phyloP scores from a whole-genome alignment of 2,797 vertebrate genomes.

The Otolemur crassicaudatus region DNA sequence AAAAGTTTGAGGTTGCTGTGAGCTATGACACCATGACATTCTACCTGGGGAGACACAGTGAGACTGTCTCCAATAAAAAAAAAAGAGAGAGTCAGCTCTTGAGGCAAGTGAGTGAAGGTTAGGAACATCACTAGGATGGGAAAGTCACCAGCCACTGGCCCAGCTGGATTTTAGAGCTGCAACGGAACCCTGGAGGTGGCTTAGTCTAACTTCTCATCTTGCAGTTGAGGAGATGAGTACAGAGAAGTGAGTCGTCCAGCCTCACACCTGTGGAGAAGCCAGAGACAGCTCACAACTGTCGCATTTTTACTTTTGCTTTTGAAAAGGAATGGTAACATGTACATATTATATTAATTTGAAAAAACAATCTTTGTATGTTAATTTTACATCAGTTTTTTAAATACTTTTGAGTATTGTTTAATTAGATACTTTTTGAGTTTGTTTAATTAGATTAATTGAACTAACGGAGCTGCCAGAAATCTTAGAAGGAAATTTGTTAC shows the following conservation, averaged over 20 bases:
- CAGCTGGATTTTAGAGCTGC: not conserved
- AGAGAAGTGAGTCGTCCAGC: not conserved
- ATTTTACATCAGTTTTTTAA: not conserved
- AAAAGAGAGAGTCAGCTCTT: not conserved
- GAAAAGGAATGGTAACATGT: slow-evolving; percentile 24
- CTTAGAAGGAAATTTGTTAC: slow-evolving; percentile 5
- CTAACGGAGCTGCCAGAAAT: not conserved
- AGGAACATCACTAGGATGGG: not conserved
- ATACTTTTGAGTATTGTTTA: slow-evolving; percentile 39
- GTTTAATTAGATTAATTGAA: slow-evolving; percentile 49
- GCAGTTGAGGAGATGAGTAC: not conserved
- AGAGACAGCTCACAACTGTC: not conserved
- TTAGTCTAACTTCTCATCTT: not conserved
- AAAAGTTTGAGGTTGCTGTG: too few species aligned
- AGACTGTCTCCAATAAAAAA: too few species aligned
- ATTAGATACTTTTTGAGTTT: slow-evolving; percentile 51
- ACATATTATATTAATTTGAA: not conserved
- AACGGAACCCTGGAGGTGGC: not conserved
- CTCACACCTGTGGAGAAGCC: not conserved
- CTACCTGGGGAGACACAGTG: too few species aligned
- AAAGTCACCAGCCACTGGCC: not conserved
- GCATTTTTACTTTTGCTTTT: slow-evolving; percentile 32
- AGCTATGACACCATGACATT: too few species aligned
- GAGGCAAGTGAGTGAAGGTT: not conserved
- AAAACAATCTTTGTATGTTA: not conserved